Percentiles rank a stretch among this genome's conserved stretches.
These are phyloP conservation scores for Thalassophryne amazonica DNA, from an alignment of 2,797 vertebrate species.

Conservation along the genomic window DNA sequence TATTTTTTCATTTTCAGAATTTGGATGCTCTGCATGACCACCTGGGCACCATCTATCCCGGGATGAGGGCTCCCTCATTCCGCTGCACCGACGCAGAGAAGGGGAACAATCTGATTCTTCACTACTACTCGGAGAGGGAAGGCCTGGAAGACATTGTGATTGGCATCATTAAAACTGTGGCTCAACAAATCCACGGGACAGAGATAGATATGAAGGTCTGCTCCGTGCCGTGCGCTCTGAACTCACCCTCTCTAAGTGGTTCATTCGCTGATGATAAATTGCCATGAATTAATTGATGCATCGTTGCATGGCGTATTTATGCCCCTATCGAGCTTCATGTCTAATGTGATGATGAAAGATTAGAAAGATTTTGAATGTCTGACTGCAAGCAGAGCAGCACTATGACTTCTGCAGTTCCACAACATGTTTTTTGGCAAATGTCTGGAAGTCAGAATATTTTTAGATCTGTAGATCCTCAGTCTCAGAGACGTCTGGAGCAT, in stretches of 20 bases:
- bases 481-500: conserved; percentile 21
- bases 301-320: neutral
- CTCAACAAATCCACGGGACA: conserved; percentile 97
- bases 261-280: conserved; percentile 16
- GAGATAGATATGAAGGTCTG: conserved; percentile 99
- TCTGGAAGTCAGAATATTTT: conserved; percentile 68
- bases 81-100: conserved; percentile 97
- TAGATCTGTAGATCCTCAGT: conserved; percentile 49
- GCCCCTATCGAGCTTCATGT: conserved; percentile 6
- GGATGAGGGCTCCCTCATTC: conserved; percentile 97
- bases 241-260: conserved; percentile 9
- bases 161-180: conserved; percentile 98
- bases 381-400: conserved; percentile 6
- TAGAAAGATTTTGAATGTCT: conserved; percentile 30
- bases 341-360: conserved; percentile 32
- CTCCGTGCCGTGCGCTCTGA: conserved; percentile 2
- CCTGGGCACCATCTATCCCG: conserved; percentile 97
- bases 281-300: conserved; percentile 7
- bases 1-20: conserved; percentile 79
- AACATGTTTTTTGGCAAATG: conserved; percentile 43
- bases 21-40: conserved; percentile 97
- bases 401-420: conserved; percentile 30
- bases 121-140: conserved; percentile 98
- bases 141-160: conserved; percentile 99
- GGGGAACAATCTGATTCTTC: conserved; percentile 94